Evolutionary conservation across 2,888 invertebrate genomes (phyloP), one percentile per base, ranked within the genome.

Genomic region (Temnothorax unifasciatus): DNA sequence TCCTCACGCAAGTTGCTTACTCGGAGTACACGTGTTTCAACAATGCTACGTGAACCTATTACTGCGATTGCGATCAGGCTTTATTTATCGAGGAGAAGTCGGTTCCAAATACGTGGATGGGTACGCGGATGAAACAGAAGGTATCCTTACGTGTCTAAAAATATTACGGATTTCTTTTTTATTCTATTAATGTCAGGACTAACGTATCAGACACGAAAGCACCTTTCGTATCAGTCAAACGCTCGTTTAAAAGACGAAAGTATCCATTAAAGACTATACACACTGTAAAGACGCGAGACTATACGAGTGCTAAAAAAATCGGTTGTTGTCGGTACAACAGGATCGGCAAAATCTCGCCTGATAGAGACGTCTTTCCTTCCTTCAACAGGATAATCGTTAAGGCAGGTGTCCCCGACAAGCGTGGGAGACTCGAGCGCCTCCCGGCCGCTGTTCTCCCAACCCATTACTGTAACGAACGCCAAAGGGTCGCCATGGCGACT

Each of bases 391-490:
- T 92, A 92, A 93, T 93, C 92, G 93, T 92, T 90, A 87, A 89
- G 89, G 92, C 94, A 94, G 94, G 93, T 94, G 93, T 94, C 92
- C 91, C 90, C 91, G 90, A 90, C 91, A 91, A 92, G 94, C 94
- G 94, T 94, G 94, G 94, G 94, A 94, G 93, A 93, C 90, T 90
- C 87, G 90, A 91, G 91, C 92, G 91, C 91, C 93, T 92, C 91
- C 90, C 89, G 90, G 90, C 90, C 87, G 90, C 71, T 69, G 57
- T 69, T 90, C 92, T 90, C 89, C 88, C 90, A 92, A 92, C 88
- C 92, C 89, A 93, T 93, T 93, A 92, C 92, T 92, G 88, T 90
- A 91, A 92, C 90, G 92, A 91, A 92, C 90, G 91, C 90, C 89
- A 79, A 90, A 89, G 86, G 86, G 93, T 94, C 87, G 90, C 85